Evolutionary conservation across 2,888 invertebrate species (phyloP).

Genomic region (Acanthosoma haemorrhoidale): DNA sequence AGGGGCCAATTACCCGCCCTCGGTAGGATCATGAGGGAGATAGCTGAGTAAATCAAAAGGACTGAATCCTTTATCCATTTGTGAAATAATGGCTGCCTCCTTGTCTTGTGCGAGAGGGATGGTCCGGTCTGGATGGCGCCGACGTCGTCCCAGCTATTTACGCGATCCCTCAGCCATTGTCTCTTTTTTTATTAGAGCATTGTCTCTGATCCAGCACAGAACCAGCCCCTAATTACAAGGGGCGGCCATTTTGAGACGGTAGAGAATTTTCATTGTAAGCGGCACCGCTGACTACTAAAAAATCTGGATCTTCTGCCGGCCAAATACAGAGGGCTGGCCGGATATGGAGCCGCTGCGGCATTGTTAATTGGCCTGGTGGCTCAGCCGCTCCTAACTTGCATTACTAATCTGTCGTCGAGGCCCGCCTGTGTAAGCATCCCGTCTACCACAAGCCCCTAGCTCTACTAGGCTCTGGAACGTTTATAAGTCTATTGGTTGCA

Average conservation of each 20-base stretch:
- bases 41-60: conserved; percentile 17
- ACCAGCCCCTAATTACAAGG: conserved; percentile 21
- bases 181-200: conserved; percentile 1
- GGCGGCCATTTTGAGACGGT: conserved; percentile 19
- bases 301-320: neutral
- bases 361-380: neutral
- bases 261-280: conserved; percentile 10
- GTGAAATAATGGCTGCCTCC: conserved; percentile 19
- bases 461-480: neutral
- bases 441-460: neutral
- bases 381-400: too few relatives aligned
- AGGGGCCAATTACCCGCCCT: conserved; percentile 17
- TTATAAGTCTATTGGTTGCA: conserved; percentile 1
- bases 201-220: conserved; percentile 6
- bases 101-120: neutral
- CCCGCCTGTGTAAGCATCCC: neutral
- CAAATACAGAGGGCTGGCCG: conserved; percentile 2
- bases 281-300: neutral
- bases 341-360: conserved; percentile 15
- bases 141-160: neutral
- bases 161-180: conserved; percentile 13
- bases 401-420: too few relatives aligned
- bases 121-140: conserved; percentile 5
- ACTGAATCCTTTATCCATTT: conserved; percentile 24
- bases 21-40: conserved; percentile 8